Percentiles rank a stretch among this genome's conserved stretches.
These are phyloP conservation scores for Harpalus rufipes DNA, from an alignment of 2,888 invertebrate species.

Conservation along the genomic window DNA sequence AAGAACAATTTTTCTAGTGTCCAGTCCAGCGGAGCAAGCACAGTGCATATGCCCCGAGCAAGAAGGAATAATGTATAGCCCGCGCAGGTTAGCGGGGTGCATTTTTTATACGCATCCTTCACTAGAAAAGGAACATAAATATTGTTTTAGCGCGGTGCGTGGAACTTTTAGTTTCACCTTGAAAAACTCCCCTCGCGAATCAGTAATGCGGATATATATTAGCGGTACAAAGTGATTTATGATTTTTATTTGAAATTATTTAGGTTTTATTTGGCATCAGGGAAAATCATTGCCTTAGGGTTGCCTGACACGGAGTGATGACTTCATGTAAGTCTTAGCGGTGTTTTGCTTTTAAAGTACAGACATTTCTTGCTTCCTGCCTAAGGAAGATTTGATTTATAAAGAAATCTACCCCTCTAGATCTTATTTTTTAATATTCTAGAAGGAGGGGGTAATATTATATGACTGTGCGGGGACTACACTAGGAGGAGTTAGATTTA, in stretches of 20 bases:
- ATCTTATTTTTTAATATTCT: neutral
- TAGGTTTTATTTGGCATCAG: constrained; percentile 40
- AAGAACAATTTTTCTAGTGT: neutral
- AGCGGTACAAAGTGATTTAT: constrained; percentile 45
- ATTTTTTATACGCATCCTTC: constrained; percentile 64
- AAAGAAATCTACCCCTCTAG: constrained; percentile 6
- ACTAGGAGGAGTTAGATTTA: no score
- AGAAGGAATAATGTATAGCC: constrained; percentile 54
- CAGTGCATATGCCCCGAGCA: constrained; percentile 35
- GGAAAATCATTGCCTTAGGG: constrained; percentile 44
- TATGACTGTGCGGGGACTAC: no score
- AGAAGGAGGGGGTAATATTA: neutral
- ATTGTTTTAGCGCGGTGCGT: constrained; percentile 61
- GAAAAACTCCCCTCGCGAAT: constrained; percentile 6
- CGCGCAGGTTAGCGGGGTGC: constrained; percentile 44
- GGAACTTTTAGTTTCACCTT: constrained; percentile 42
- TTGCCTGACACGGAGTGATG: constrained; percentile 33
- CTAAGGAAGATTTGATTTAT: neutral
- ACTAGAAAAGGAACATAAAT: constrained; percentile 60
- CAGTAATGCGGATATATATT: constrained; percentile 41
- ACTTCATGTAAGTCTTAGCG: constrained; percentile 22
- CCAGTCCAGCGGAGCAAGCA: neutral
- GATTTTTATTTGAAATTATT: constrained; percentile 54
- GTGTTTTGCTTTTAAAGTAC: neutral
- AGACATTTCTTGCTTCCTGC: neutral